Evolutionary conservation across 2,113 vertebrate species (phyloP), one percentile per base, ranked within the genome.

Genomic region (Ploceus nigricollis): DNA sequence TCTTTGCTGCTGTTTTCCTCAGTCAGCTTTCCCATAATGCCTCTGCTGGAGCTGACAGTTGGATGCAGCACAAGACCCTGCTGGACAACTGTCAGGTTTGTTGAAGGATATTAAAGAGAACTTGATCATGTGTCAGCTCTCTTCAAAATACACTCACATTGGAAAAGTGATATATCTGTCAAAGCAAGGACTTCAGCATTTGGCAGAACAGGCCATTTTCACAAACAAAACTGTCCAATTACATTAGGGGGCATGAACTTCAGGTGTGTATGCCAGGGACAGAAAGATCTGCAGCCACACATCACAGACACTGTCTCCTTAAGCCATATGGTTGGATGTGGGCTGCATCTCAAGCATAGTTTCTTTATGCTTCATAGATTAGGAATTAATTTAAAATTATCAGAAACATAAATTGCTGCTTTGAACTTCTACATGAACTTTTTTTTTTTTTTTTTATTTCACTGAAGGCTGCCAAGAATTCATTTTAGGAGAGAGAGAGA

Each of bases 161-260:
- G 98, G 97, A 97, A 97, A 99, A 98, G 98, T 98, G 98, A 98
- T 97, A 95, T 98, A 97, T 98, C 98, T 98, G 99, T 99, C 99
- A 99, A 98, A 98, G 98, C 95, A 96, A 97, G 82, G 96, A 98
- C 93, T 96, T 98, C 98, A 98, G 98, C 89, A 54, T 97, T 98
- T 98, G 98, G 98, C 98, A 98, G 98, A 97, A 97, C 97, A 97
- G 98, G 98, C 97, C 98, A 94, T 97, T 95, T 91, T 96, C 97
- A 97, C 97, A 97, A 98, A 98, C 98, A 98, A 98, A 98, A 98
- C 98, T 98, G 97, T 98, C 98, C 98, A 98, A 98, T 99, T 98
- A 99, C 97, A 98, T 98, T 98, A 98, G 91, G 91, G 98, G 98
- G 96, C 97, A 98, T 93, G 98, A 99, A 98, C 98, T 98, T 97